These are phyloP conservation scores for Lichenostomus cassidix DNA, from an alignment of 2,113 vertebrate species.

Conservation along the genomic window DNA sequence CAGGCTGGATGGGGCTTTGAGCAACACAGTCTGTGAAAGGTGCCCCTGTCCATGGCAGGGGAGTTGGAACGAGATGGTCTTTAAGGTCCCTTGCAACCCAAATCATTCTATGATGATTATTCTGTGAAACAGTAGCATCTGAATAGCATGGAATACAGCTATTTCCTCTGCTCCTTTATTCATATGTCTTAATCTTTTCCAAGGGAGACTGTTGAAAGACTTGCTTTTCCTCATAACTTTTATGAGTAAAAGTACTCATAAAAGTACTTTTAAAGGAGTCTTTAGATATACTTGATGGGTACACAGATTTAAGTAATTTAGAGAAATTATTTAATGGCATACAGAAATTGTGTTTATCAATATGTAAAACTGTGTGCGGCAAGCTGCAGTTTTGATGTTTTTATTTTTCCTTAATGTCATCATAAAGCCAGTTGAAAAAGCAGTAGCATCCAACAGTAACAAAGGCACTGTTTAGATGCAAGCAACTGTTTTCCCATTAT, in stretches of 20 bases:
- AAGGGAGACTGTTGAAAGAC: neutral
- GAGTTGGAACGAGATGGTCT: neutral
- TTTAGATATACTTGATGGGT: neutral
- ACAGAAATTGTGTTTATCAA: neutral
- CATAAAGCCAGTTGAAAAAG: neutral
- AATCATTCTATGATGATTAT: neutral
- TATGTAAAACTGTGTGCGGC: neutral
- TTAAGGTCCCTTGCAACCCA: neutral
- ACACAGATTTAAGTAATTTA: neutral
- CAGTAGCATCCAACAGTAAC: neutral
- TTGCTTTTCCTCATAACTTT: neutral
- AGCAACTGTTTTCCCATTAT: neutral
- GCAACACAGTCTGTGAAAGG: neutral
- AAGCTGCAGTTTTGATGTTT: neutral
- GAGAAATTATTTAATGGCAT: rapidly evolving
- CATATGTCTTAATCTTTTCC: neutral
- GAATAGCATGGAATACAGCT: neutral
- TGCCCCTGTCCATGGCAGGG: neutral
- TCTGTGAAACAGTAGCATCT: neutral
- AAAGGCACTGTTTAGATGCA: neutral
- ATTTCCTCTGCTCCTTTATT: neutral
- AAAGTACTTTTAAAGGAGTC: neutral
- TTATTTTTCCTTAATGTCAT: neutral
- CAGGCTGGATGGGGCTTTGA: neutral
- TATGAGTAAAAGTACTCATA: too few relatives aligned